phyloP scores from a whole-genome alignment of 2,888 invertebrate genomes.

The Tethea ocularis region DNA sequence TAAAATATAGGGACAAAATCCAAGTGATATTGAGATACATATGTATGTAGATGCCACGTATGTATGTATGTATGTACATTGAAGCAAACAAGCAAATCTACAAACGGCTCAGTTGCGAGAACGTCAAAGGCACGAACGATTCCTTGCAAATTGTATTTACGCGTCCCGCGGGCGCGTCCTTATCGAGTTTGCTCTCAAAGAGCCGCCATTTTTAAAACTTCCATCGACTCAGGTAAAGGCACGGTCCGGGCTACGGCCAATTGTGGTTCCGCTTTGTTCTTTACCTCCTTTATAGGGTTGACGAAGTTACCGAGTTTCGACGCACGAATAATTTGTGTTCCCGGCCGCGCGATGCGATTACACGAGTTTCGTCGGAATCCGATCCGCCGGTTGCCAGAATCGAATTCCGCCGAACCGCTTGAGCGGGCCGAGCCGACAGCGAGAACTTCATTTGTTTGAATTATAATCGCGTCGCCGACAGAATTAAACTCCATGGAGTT shows the following conservation, averaged over 20 bases:
- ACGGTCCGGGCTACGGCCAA: slow-evolving; percentile 63
- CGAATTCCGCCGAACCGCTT: slow-evolving; percentile 64
- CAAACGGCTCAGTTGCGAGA: slow-evolving; percentile 58
- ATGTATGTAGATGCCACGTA: background rate
- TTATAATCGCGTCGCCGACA: slow-evolving; percentile 44
- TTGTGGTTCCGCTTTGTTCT: slow-evolving; percentile 82
- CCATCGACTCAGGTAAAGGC: slow-evolving; percentile 71
- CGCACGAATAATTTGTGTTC: slow-evolving; percentile 80
- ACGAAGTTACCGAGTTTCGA: slow-evolving; percentile 81
- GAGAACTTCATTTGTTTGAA: slow-evolving; percentile 61
- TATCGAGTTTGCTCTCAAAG: slow-evolving; percentile 80
- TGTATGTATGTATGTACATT: slow-evolving; percentile 28
- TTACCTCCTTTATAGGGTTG: slow-evolving; percentile 76
- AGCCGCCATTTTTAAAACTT: slow-evolving; percentile 81
- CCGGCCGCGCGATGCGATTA: slow-evolving; percentile 77
- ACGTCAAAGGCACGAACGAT: slow-evolving; percentile 80
- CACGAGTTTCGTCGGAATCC: slow-evolving; percentile 70
- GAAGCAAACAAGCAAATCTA: slow-evolving; percentile 60
- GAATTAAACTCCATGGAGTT: slow-evolving; percentile 42
- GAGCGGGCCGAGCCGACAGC: slow-evolving; percentile 50
- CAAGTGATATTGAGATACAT: background rate
- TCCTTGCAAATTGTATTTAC: slow-evolving; percentile 79
- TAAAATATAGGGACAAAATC: background rate
- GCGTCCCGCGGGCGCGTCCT: slow-evolving; percentile 78
- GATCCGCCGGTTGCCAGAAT: slow-evolving; percentile 66